A percentile compares a stretch with the other conserved stretches of the same genome.
These are phyloP conservation scores for Sesamia inferens DNA, from an alignment of 2,888 invertebrate genomes.

Conservation along the genomic window DNA sequence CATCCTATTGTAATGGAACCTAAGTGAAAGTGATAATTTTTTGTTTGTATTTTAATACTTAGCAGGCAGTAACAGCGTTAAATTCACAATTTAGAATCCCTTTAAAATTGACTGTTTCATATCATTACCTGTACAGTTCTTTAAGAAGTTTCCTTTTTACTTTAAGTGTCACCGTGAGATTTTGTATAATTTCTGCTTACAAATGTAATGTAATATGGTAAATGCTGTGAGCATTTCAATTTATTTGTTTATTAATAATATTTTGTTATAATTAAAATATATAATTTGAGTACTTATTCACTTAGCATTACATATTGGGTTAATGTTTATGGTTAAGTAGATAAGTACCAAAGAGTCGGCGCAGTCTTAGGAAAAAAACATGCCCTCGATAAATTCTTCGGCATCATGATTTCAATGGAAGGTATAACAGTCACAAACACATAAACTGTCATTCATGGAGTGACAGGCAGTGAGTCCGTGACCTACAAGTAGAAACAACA, in stretches of 20 bases:
- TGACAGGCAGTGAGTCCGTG: conserved; percentile 31
- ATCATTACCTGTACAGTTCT: background rate
- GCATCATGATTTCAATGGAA: conserved; percentile 4
- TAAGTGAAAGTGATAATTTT: background rate
- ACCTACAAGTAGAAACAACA: conserved; percentile 28
- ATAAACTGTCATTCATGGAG: conserved; percentile 22
- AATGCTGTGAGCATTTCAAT: no score
- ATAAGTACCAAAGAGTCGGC: no score
- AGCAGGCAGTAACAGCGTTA: background rate
- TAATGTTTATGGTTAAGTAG: no score
- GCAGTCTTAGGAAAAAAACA: background rate
- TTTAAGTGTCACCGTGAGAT: no score
- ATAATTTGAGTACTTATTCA: no score
- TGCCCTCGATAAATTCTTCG: background rate
- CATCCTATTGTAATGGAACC: no score
- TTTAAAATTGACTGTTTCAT: background rate
- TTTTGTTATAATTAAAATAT: no score
- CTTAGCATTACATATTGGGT: no score
- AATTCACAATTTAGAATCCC: background rate
- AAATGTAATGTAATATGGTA: no score
- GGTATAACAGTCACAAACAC: conserved; percentile 15
- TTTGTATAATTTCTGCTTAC: no score
- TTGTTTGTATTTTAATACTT: background rate
- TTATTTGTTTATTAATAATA: no score
- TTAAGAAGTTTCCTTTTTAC: no score